These are phyloP conservation scores for Cotesia vestalis DNA, from an alignment of 1,140 invertebrate genomes.

Conservation along the genomic window DNA sequence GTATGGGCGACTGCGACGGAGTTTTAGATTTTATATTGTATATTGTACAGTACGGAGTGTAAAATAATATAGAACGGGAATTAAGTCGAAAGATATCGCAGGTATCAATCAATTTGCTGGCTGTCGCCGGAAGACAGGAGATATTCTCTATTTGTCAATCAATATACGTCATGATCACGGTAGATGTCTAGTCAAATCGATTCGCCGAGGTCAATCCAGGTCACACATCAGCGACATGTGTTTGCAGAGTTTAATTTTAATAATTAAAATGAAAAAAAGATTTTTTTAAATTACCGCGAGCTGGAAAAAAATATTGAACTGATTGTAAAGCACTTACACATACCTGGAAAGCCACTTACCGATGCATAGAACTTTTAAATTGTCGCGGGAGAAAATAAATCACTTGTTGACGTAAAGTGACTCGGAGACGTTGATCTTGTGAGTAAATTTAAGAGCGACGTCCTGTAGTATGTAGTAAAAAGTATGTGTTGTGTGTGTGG, in stretches of 20 bases:
- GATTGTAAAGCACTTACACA: neutral
- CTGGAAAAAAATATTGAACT: too few relatives aligned
- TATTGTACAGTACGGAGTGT: too few relatives aligned
- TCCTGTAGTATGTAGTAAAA: neutral
- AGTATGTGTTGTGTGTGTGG: too few relatives aligned
- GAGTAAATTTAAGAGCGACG: neutral
- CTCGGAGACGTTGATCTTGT: conserved; percentile 12
- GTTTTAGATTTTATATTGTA: too few relatives aligned
- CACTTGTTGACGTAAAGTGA: conserved; percentile 18
- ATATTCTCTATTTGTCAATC: conserved; percentile 27
- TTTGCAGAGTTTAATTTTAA: too few relatives aligned
- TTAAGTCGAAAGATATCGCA: conserved; percentile 10
- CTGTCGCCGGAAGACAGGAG: conserved; percentile 21
- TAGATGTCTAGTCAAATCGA: conserved; percentile 34
- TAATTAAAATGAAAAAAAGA: too few relatives aligned
- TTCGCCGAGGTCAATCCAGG: conserved; percentile 27
- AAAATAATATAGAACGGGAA: neutral
- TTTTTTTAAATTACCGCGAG: too few relatives aligned
- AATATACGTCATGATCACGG: conserved; percentile 27
- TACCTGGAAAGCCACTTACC: conserved; percentile 28
- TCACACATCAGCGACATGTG: neutral
- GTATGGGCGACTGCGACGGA: neutral
- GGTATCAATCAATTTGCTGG: conserved; percentile 9
- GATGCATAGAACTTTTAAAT: conserved; percentile 35
- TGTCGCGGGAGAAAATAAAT: conserved; percentile 31